A percentile compares a stretch with the other conserved stretches of the same genome.
Conservation (phyloP, 2,797 vertebrate genomes). For the Falco biarmicus region DNA sequence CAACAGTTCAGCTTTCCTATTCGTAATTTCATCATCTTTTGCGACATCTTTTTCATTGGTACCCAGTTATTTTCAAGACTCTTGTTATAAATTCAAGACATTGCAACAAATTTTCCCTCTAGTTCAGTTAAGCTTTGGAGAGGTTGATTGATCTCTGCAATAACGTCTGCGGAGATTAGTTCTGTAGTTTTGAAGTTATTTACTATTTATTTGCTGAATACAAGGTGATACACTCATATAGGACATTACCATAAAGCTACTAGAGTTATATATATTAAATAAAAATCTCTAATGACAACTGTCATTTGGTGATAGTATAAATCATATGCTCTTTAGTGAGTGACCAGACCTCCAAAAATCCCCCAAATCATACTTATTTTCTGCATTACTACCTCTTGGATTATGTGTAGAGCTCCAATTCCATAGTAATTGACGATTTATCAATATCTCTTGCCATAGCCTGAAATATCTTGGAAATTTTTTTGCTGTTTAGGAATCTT, state of each 20-base stretch:
- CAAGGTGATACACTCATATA: neutral
- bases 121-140: neutral
- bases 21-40: neutral
- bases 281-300: neutral
- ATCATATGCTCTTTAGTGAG: neutral
- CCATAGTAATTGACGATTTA: neutral
- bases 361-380: neutral
- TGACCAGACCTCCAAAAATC: neutral
- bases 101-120: neutral
- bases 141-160: neutral
- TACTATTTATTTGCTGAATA: neutral
- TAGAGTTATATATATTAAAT: neutral
- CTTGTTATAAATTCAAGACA: neutral
- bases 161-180: neutral
- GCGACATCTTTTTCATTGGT: neutral
- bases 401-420: neutral
- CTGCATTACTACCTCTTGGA: neutral
- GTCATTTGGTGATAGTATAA: neutral
- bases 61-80: neutral
- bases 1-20: neutral
- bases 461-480: neutral
- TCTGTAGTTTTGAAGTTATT: neutral
- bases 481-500: neutral
- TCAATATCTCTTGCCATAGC: neutral
- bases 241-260: neutral